Base-by-base conservation (phyloP, 1,140 invertebrate genomes). In the Phortica variegata region DNA sequence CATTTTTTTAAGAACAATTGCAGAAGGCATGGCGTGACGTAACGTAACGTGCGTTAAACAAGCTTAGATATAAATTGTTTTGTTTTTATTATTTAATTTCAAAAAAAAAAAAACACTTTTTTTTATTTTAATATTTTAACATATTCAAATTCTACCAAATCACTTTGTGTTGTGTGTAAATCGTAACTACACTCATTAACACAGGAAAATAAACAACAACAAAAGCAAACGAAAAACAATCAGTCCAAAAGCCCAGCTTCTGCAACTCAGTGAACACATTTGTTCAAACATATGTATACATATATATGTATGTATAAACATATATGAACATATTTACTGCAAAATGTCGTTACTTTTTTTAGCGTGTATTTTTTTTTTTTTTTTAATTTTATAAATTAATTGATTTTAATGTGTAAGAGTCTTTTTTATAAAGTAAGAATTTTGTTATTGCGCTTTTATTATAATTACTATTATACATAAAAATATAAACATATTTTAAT, bases 1-100 rank as follows among this genome's bases (percentile, higher is more conserved):
- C 70, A 26, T 73, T 73, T 55, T 68, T 68, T 46, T 66, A 45
- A 56, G 19, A 21, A 16, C 16, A 19, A 9, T n/a, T 15, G 32
- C 32, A 4, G 4, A n/a, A 4, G 8, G 9, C 9, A 9, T 34
- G 13, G 32, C 32, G 5, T 15, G 32, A 13, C 4, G 4, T 34
- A 5, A 5, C 9, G 13, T n/a, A n/a, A 34, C 13, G 4, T 34
- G 13, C 8, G 13, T 34, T 34, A 34, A 34, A 13, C 6, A 4
- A 8, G 13, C 13, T 4, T 34, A 8, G 6, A 34, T 34, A 34
- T 34, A 34, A 8, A 34, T 13, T 8, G 6, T 34, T 34, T 34
- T 34, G 5, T 34, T 34, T 9, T 15, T 8, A 8, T 34, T 34
- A 34, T 34, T 34, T 34, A 29, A 29, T 7, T 29, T 29, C 6